These are phyloP conservation scores for Amyelois transitella DNA, from an alignment of 1,140 invertebrate genomes.

Conservation along the genomic window DNA sequence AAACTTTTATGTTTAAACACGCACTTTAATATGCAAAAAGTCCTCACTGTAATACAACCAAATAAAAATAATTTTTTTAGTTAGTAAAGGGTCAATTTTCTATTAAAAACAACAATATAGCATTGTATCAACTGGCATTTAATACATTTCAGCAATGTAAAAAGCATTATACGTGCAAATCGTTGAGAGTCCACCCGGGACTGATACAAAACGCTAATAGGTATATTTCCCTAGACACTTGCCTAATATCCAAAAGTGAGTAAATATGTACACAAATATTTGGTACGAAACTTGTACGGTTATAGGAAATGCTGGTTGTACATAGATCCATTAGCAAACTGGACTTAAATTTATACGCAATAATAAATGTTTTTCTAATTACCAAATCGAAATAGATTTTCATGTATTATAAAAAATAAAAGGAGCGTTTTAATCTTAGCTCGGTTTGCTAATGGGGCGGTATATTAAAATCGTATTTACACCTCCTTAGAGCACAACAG, in stretches of 20 bases:
- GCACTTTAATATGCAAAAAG: too few species aligned
- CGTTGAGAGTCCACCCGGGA: neutral
- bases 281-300: conserved; percentile 11
- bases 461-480: neutral
- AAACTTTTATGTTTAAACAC: neutral
- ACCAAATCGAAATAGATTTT: too few species aligned
- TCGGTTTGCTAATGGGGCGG: neutral
- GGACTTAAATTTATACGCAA: neutral
- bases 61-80: too few species aligned
- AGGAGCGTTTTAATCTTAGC: neutral
- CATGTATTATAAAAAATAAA: neutral
- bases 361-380: too few species aligned
- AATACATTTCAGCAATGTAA: too few species aligned
- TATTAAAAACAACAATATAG: too few species aligned
- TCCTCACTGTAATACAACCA: too few species aligned
- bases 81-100: too few species aligned
- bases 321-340: neutral
- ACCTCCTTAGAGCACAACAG: neutral
- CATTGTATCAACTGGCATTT: too few species aligned
- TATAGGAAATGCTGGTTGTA: neutral
- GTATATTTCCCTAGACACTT: conserved; percentile 19
- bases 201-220: conserved; percentile 21
- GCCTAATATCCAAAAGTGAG: neutral
- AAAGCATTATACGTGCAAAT: neutral
- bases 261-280: conserved; percentile 6